Evolutionary conservation across 1,140 invertebrate genomes (phyloP).

Genomic region (Tigriopus japonicus): DNA sequence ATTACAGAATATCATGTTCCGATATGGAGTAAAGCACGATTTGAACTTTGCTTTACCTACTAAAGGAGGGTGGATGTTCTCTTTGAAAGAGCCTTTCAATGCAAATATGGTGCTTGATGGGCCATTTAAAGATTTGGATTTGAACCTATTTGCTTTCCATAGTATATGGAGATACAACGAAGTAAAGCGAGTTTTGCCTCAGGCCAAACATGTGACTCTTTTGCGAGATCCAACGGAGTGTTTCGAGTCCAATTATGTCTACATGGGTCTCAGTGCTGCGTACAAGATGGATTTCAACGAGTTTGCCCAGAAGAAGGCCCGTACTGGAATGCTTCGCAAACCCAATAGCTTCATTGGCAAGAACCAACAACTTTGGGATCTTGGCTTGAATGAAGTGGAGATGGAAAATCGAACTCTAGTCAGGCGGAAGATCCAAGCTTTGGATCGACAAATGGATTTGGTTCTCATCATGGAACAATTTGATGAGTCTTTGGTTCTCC

Average conservation of each 20-base stretch:
- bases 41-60: constrained; percentile 3
- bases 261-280: background rate
- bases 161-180: background rate
- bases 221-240: background rate
- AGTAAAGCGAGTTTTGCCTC: background rate
- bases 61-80: background rate
- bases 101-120: background rate
- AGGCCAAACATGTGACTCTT: background rate
- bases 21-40: background rate
- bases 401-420: background rate
- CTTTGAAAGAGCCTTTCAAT: background rate
- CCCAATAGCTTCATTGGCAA: background rate
- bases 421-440: constrained; percentile 18
- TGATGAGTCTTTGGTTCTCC: constrained; percentile 33
- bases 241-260: constrained; percentile 10
- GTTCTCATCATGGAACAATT: constrained; percentile 35
- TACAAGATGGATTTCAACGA: constrained; percentile 1
- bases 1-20: constrained; percentile 8
- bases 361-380: constrained; percentile 5
- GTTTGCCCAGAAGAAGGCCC: background rate
- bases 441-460: constrained; percentile 29
- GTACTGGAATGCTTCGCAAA: background rate
- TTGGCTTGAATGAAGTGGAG: background rate
- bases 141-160: constrained; percentile 5
- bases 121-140: background rate